Conservation (phyloP, 2,113 vertebrate species). For the Mungos mungo region DNA sequence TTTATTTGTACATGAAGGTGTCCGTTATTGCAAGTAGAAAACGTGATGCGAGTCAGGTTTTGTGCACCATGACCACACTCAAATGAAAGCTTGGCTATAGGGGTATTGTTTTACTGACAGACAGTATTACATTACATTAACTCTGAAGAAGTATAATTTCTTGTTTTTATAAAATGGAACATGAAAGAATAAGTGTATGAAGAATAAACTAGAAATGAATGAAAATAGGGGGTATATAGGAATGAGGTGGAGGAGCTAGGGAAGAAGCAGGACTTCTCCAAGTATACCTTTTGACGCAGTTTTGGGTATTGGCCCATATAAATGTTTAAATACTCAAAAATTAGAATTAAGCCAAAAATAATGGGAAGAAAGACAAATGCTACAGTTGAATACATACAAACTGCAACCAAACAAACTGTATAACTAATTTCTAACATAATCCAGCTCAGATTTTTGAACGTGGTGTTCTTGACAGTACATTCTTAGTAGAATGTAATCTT, state of each 20-base stretch:
- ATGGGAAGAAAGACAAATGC: constrained; percentile 39
- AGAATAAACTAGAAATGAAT: constrained; percentile 30
- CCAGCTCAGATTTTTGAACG: neutral
- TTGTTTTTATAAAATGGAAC: constrained; percentile 41
- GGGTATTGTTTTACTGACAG: neutral
- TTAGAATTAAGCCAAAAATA: constrained; percentile 2
- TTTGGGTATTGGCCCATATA: neutral
- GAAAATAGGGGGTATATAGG: neutral
- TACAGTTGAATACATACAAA: neutral
- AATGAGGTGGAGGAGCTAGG: neutral
- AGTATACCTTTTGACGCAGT: constrained; percentile 9
- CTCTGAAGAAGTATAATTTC: constrained; percentile 20
- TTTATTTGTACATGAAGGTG: constrained; percentile 34
- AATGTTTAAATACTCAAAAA: constrained; percentile 46
- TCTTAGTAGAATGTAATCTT: neutral
- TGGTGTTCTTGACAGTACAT: neutral
- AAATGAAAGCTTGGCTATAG: neutral
- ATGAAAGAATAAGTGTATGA: neutral
- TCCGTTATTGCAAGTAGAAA: constrained; percentile 8
- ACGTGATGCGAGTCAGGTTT: neutral
- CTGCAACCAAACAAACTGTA: neutral
- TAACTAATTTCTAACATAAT: constrained; percentile 26
- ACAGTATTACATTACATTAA: neutral
- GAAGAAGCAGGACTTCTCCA: neutral
- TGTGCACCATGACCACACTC: neutral